Base-by-base conservation (phyloP, 2,797 vertebrate genomes). In the Cryptoblepharus egeriae region DNA sequence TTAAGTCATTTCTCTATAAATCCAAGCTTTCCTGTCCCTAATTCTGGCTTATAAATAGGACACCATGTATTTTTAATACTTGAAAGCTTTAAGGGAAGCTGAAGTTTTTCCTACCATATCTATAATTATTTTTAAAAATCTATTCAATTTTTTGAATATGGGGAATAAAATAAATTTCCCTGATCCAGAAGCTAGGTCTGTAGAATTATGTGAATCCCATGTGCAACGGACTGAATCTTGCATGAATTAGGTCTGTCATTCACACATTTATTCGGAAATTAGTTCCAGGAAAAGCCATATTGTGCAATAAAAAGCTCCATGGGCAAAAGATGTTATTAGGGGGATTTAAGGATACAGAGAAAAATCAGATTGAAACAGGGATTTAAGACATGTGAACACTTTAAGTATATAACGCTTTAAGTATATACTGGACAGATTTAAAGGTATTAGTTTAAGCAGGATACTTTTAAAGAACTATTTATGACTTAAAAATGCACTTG, bases 301-400 rank as follows among this genome's bases (percentile, higher is more conserved):
- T 64, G 10, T 37, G 42, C 69, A n/a, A 70, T 42, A 42, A 32
- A 64, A 13, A 82, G 72, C 28, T 63, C 24, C 42, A n/a, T 35
- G 22, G n/a, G 35, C 12, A 37, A 60, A 71, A 45, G 35, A 16
- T 55, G 42, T n/a, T 55, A 73, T 65, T 67, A 74, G 35, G 35
- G 37, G 67, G 52, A 65, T 73, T 73, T 58, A 58, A 57, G 52
- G 77, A 74, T n/a, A 3, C 26, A 42, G 67, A 37, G 28, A 76
- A 35, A 75, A 67, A 9, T 70, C 15, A 71, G 11, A 76, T 18
- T 4, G 45, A 13, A 73, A 30, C 7, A 26, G 64, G 2, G 75
- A 77, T 82, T 88, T 80, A 79, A 28, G 42, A 70, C 63, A 75
- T 61, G 10, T 76, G 63, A 61, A 42, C 75, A 80, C 35, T n/a